A percentile compares a stretch with the other conserved stretches of the same genome.
phyloP scores from a whole-genome alignment of 2,113 vertebrate species.

The Miniopterus natalensis region DNA sequence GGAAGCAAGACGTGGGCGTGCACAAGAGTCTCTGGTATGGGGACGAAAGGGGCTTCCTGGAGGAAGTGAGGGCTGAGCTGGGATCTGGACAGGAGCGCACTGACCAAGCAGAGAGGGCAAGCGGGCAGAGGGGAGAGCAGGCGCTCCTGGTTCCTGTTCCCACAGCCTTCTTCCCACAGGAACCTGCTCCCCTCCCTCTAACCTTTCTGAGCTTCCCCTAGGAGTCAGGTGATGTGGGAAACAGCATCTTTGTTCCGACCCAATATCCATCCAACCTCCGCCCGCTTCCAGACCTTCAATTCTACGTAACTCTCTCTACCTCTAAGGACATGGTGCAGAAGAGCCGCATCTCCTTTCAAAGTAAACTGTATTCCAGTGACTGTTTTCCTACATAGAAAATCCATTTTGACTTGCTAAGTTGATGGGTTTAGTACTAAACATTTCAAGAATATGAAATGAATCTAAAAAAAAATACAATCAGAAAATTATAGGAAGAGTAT shows the following conservation, averaged over 20 bases:
- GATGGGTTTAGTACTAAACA: neutral
- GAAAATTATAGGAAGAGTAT: conserved; percentile 35
- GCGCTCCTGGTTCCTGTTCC: neutral
- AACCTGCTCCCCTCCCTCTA: neutral
- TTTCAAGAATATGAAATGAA: neutral
- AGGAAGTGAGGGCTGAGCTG: neutral
- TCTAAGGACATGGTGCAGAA: neutral
- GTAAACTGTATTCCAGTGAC: neutral
- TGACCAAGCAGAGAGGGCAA: neutral
- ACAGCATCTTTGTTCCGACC: neutral
- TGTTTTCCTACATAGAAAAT: neutral
- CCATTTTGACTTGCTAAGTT: neutral
- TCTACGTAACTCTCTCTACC: neutral
- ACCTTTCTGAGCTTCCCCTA: neutral
- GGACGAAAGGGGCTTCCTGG: neutral
- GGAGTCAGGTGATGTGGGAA: neutral
- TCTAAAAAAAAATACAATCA: neutral
- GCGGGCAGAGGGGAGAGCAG: neutral
- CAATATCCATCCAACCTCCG: too few species aligned
- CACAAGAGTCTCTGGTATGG: neutral
- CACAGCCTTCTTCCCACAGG: neutral
- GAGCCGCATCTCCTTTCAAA: neutral
- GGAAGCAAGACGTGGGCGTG: neutral
- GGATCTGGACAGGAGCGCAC: neutral
- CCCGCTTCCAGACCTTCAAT: neutral